Percentiles rank a stretch among this genome's conserved stretches.
phyloP scores from a whole-genome alignment of 2,113 vertebrate genomes.

The Acinonyx jubatus region DNA sequence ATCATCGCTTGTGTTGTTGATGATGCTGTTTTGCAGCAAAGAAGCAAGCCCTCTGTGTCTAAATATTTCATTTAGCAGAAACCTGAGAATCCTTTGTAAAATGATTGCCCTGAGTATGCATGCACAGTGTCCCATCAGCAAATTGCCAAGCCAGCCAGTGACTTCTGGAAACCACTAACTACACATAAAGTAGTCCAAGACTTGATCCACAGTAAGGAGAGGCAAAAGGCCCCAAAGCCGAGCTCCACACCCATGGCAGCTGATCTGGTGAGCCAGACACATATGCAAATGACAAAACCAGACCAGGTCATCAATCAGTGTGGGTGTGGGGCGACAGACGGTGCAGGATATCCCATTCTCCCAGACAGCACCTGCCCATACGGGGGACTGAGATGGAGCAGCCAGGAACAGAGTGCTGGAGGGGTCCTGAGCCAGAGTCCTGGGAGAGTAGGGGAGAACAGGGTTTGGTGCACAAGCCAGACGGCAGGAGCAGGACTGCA shows the following conservation, averaged over 20 bases:
- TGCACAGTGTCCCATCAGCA: background rate
- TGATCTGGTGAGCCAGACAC: background rate
- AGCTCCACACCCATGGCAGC: background rate
- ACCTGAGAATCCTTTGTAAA: background rate
- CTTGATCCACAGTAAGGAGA: background rate
- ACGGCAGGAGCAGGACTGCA: background rate
- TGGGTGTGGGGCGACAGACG: fast-evolving
- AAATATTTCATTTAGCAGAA: conserved; percentile 30
- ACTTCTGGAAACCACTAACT: background rate
- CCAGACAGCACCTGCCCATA: background rate
- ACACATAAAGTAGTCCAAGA: background rate
- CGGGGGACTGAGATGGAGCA: too few relatives aligned
- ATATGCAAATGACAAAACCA: background rate
- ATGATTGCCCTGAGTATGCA: background rate
- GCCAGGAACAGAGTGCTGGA: background rate
- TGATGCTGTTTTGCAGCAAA: background rate
- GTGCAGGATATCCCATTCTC: background rate
- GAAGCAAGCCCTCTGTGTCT: background rate
- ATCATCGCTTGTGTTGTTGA: background rate
- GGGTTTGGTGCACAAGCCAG: too few relatives aligned
- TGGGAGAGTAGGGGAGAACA: background rate
- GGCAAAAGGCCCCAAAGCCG: background rate
- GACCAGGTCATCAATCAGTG: fast-evolving
- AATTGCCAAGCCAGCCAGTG: background rate
- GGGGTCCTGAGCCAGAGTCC: background rate